Conservation (phyloP, 1,140 invertebrate species). For the Tribolium castaneum region DNA sequence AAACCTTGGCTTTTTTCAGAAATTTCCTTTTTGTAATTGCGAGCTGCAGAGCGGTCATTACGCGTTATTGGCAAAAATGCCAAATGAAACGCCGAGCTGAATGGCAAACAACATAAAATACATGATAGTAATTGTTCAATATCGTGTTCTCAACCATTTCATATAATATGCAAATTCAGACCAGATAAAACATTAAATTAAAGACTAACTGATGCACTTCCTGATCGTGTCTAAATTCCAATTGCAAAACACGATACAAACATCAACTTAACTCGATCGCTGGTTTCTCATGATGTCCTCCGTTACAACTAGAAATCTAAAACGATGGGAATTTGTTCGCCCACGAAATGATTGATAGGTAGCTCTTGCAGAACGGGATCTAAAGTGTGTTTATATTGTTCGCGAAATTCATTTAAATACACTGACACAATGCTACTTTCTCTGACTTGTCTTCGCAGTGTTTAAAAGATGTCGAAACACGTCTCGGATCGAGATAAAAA, state of each 20-base stretch:
- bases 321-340: neutral
- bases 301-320: constrained; percentile 8
- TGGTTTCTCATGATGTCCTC: constrained; percentile 9
- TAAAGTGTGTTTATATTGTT: neutral
- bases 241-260: constrained; percentile 21
- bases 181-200: constrained; percentile 27
- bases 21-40: neutral
- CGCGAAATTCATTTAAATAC: neutral
- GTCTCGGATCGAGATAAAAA: too few relatives aligned
- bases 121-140: constrained; percentile 29
- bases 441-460: neutral
- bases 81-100: neutral
- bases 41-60: neutral
- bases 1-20: neutral
- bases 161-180: constrained; percentile 31
- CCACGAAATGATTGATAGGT: constrained; percentile 17
- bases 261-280: constrained; percentile 16
- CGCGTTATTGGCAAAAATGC: neutral
- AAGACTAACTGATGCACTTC: constrained; percentile 30
- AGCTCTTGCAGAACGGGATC: neutral
- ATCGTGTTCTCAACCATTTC: constrained; percentile 34
- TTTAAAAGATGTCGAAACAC: too few relatives aligned
- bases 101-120: constrained; percentile 19
- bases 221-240: constrained; percentile 23
- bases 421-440: neutral